phyloP scores from a whole-genome alignment of 1,140 invertebrate species.

The Pissodes strobi region DNA sequence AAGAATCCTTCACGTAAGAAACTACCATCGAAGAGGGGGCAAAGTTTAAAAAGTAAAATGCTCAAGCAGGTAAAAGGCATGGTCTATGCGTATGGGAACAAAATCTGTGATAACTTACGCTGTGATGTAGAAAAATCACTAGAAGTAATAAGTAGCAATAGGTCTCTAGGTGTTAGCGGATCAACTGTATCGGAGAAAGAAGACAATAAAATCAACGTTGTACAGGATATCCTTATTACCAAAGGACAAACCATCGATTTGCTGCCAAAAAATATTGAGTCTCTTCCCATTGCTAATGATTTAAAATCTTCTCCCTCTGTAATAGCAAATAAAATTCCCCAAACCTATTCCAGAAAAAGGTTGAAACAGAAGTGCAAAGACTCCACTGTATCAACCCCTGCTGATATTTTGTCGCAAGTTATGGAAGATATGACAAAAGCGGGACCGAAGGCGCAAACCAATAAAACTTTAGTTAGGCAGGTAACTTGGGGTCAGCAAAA shows the following conservation, averaged over 20 bases:
- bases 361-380: not conserved
- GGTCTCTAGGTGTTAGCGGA: no score
- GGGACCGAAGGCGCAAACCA: slow-evolving; percentile 5
- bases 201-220: slow-evolving; percentile 26
- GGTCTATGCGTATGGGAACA: not conserved
- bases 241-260: slow-evolving; percentile 2
- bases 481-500: not conserved
- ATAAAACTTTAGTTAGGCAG: not conserved
- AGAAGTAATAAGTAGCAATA: no score
- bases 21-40: not conserved
- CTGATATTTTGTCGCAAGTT: slow-evolving; percentile 20
- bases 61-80: not conserved
- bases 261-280: not conserved
- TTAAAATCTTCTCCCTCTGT: not conserved
- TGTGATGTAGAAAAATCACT: no score
- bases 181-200: no score
- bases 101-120: not conserved
- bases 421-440: slow-evolving; percentile 20
- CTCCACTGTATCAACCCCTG: not conserved
- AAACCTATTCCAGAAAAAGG: not conserved
- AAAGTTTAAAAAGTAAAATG: not conserved
- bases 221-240: slow-evolving; percentile 21
- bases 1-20: not conserved
- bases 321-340: not conserved
- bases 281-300: not conserved